Evolutionary conservation across 1,140 invertebrate genomes (phyloP).

Genomic region (Drosophila rufa): DNA sequence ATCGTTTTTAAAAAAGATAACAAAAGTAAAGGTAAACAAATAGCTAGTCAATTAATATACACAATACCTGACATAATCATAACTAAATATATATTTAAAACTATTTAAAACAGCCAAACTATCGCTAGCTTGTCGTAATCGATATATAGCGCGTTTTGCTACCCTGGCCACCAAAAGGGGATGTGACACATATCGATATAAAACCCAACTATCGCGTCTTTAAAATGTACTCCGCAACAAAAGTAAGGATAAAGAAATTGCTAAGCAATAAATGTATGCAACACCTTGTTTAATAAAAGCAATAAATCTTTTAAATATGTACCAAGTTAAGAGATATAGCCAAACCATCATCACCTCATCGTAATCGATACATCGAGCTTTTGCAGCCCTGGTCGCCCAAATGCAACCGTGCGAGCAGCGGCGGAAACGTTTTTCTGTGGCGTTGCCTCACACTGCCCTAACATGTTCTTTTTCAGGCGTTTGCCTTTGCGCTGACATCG

Average conservation of each 20-base stretch:
- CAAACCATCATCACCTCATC: background rate
- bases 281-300: rapidly evolving
- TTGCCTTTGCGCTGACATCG: conserved; percentile 84
- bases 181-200: background rate
- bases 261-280: rapidly evolving
- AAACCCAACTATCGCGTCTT: background rate
- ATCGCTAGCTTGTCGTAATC: background rate
- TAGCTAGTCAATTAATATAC: no score
- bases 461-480: conserved; percentile 85
- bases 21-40: no score
- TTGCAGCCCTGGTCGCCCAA: conserved; percentile 42
- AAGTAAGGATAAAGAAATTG: background rate
- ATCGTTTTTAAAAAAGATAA: background rate
- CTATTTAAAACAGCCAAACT: background rate
- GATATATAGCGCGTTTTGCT: conserved; percentile 10
- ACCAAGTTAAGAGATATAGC: background rate
- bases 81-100: no score
- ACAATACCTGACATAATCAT: no score
- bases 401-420: conserved; percentile 51
- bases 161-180: conserved; percentile 23
- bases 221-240: background rate
- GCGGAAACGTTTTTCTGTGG: conserved; percentile 61
- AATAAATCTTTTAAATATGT: rapidly evolving
- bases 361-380: background rate
- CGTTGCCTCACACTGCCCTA: conserved; percentile 69